Conservation (phyloP, 2,113 vertebrate species). For the Panurus biarmicus region DNA sequence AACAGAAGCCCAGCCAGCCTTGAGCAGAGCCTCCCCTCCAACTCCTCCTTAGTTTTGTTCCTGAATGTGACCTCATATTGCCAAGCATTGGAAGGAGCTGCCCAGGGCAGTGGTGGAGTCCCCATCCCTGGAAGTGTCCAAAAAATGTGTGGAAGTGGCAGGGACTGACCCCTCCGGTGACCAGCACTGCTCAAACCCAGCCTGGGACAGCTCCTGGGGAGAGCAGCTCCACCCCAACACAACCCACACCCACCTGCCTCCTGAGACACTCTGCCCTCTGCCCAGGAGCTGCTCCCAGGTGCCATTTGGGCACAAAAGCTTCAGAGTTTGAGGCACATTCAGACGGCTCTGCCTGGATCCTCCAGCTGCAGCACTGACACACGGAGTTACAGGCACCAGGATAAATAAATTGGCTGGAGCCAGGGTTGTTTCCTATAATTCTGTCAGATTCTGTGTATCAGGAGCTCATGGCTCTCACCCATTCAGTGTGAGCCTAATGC, state of each 20-base stretch:
- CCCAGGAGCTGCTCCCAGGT: background rate
- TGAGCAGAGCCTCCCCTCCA: background rate
- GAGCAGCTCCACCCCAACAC: background rate
- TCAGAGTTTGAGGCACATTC: background rate
- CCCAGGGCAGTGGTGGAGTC: background rate
- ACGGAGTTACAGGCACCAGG: rapidly evolving
- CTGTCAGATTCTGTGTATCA: background rate
- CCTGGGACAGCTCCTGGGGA: background rate
- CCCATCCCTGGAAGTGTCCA: no score
- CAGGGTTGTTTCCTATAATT: background rate
- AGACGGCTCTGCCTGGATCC: no score
- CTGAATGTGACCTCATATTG: background rate
- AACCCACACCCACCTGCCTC: no score
- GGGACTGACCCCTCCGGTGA: background rate
- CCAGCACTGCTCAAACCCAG: background rate
- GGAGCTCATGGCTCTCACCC: background rate
- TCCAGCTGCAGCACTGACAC: background rate
- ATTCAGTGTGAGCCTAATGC: background rate
- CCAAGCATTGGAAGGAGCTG: background rate
- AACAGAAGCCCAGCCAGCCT: background rate
- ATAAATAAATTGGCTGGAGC: background rate
- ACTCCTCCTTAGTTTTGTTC: background rate
- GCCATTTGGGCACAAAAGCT: background rate
- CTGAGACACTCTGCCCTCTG: background rate
- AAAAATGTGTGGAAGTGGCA: background rate